Percentiles rank a stretch among this genome's conserved stretches.
phyloP scores from a whole-genome alignment of 2,888 invertebrate genomes.

The Neoascia interrupta region DNA sequence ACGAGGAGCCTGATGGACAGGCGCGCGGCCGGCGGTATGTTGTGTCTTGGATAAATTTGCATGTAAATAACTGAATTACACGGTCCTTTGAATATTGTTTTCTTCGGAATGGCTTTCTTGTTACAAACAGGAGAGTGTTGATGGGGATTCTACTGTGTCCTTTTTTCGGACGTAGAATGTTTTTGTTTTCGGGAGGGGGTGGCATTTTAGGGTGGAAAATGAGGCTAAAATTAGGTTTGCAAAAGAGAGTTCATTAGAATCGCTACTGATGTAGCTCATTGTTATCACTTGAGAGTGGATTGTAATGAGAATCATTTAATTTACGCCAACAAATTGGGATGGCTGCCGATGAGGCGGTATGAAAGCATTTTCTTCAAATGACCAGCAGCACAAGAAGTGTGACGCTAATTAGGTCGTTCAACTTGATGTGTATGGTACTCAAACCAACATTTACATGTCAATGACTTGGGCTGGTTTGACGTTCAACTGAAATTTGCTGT shows the following conservation, averaged over 20 bases:
- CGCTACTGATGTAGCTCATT: slow-evolving; percentile 38
- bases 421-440: too few relatives aligned
- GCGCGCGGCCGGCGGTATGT: slow-evolving; percentile 51
- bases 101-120: slow-evolving; percentile 60
- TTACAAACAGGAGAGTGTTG: too few relatives aligned
- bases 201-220: slow-evolving; percentile 28
- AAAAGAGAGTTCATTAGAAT: slow-evolving; percentile 59
- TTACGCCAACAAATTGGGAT: slow-evolving; percentile 22
- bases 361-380: too few relatives aligned
- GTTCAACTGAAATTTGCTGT: too few relatives aligned
- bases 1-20: slow-evolving; percentile 56
- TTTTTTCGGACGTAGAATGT: not conserved
- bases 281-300: slow-evolving; percentile 62
- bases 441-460: too few relatives aligned
- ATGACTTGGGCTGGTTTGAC: too few relatives aligned
- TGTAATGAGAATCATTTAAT: slow-evolving; percentile 59
- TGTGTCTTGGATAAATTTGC: slow-evolving; percentile 68
- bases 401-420: too few relatives aligned
- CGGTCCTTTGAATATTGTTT: slow-evolving; percentile 69
- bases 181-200: not conserved
- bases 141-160: slow-evolving; percentile 26
- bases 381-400: too few relatives aligned
- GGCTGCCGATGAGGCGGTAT: too few relatives aligned
- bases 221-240: slow-evolving; percentile 65
- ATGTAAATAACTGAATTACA: slow-evolving; percentile 70